Conservation (phyloP, 1,140 invertebrate species). For the Microplitis mediator region DNA sequence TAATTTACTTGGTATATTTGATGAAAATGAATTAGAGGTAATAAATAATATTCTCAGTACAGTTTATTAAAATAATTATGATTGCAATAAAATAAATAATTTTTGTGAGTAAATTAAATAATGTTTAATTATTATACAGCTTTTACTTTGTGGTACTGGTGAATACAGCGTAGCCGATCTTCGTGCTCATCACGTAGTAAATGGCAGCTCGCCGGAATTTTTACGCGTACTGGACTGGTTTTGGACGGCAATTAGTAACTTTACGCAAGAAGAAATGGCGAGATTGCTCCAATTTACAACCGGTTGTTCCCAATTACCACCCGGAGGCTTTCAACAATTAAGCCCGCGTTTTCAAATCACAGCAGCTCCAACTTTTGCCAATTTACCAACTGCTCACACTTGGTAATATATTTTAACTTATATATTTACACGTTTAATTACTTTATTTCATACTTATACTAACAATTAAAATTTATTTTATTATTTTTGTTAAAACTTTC, state of each 20-base stretch:
- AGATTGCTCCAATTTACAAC: slow-evolving; percentile 94
- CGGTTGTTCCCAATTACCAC: slow-evolving; percentile 88
- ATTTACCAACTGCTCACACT: slow-evolving; percentile 90
- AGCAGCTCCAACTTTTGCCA: slow-evolving; percentile 85
- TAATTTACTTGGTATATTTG: slow-evolving; percentile 91
- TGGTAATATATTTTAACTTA: slow-evolving; percentile 65
- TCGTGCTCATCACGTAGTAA: slow-evolving; percentile 84
- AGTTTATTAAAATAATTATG: too few relatives aligned
- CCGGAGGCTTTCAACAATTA: slow-evolving; percentile 86
- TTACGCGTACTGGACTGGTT: slow-evolving; percentile 88
- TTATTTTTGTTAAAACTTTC: slow-evolving; percentile 52
- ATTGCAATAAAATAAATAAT: too few relatives aligned
- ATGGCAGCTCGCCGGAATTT: slow-evolving; percentile 83
- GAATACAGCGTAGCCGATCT: slow-evolving; percentile 91
- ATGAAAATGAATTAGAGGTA: slow-evolving; percentile 95
- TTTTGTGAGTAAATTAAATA: background rate
- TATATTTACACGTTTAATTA: too few relatives aligned
- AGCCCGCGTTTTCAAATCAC: slow-evolving; percentile 91
- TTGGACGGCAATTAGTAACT: slow-evolving; percentile 91
- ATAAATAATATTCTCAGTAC: slow-evolving; percentile 16
- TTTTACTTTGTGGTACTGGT: slow-evolving; percentile 90
- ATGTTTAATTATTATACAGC: slow-evolving; percentile 63
- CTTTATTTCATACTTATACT: background rate
- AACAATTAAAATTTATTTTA: slow-evolving; percentile 13
- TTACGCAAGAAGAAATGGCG: slow-evolving; percentile 92